Evolutionary conservation across 2,888 invertebrate species (phyloP).

Genomic region (Orchesellides sinensis): DNA sequence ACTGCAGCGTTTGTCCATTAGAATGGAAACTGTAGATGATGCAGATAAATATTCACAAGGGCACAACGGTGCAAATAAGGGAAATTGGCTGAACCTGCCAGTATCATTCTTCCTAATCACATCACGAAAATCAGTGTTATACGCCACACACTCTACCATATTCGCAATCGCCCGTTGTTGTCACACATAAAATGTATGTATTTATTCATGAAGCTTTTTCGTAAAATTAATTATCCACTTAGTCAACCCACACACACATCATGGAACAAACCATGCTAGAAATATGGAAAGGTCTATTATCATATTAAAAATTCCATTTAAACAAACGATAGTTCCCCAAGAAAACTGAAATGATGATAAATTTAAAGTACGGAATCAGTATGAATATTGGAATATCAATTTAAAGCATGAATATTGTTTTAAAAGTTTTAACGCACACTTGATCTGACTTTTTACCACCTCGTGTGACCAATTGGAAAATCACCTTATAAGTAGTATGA

Average conservation of each 20-base stretch:
- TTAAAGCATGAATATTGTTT: too few species aligned
- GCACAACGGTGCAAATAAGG: conserved; percentile 31
- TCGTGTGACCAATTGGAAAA: conserved; percentile 14
- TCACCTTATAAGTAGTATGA: conserved; percentile 15
- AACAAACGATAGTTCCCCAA: too few species aligned
- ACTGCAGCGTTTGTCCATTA: neutral
- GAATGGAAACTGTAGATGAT: neutral
- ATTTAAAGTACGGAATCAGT: too few species aligned
- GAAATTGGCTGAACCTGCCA: conserved; percentile 32
- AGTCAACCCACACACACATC: conserved; percentile 20
- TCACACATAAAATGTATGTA: conserved; percentile 28
- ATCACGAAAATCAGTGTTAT: neutral
- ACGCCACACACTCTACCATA: neutral
- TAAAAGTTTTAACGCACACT: too few species aligned
- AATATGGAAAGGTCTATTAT: too few species aligned
- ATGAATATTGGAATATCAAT: too few species aligned
- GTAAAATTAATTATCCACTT: conserved; percentile 46
- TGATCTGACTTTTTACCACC: conserved; percentile 26
- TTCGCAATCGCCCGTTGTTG: conserved; percentile 23
- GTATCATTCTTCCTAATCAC: conserved; percentile 1
- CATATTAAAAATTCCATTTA: too few species aligned
- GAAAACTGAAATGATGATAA: too few species aligned
- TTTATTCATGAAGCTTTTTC: conserved; percentile 47
- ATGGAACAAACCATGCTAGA: too few species aligned
- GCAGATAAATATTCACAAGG: neutral